phyloP scores from a whole-genome alignment of 1,140 invertebrate species.

The Drosophila leontia region DNA sequence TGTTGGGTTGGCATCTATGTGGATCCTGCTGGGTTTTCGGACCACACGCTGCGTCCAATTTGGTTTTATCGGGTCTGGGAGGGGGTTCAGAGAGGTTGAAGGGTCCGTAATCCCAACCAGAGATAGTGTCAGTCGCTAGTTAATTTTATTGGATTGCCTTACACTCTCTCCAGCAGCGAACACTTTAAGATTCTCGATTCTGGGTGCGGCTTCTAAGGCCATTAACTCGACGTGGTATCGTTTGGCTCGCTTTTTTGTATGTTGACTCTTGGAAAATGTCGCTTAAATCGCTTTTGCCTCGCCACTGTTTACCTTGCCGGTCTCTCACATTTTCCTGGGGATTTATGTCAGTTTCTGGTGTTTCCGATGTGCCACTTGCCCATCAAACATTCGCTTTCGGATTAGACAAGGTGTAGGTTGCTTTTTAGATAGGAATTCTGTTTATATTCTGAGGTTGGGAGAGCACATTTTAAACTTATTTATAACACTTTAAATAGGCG shows the following conservation, averaged over 20 bases:
- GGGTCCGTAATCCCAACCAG: slow-evolving; percentile 9
- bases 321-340: slow-evolving; percentile 21
- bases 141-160: slow-evolving; percentile 76
- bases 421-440: slow-evolving; percentile 2
- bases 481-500: slow-evolving; percentile 21
- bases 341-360: slow-evolving; percentile 44
- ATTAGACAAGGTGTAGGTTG: slow-evolving; percentile 8
- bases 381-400: slow-evolving; percentile 7
- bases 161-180: slow-evolving; percentile 72
- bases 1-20: slow-evolving; percentile 24
- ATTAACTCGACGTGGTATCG: slow-evolving; percentile 61
- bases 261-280: slow-evolving; percentile 39
- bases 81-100: not conserved
- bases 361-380: slow-evolving; percentile 15
- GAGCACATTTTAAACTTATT: slow-evolving; percentile 10
- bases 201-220: slow-evolving; percentile 39
- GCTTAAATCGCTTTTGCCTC: slow-evolving; percentile 32
- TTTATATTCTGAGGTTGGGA: slow-evolving; percentile 13
- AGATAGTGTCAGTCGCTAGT: slow-evolving; percentile 63
- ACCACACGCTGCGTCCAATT: slow-evolving; percentile 46
- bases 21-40: slow-evolving; percentile 35
- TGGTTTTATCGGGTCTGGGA: slow-evolving; percentile 5
- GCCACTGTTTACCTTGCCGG: slow-evolving; percentile 17
- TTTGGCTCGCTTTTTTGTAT: not conserved
- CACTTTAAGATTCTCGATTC: slow-evolving; percentile 49